Percentiles rank a stretch among this genome's conserved stretches.
These are phyloP conservation scores for Catostylus mosaicus DNA, from an alignment of 30 jellyfish, hydroid and myxozoan genomes.

Conservation along the genomic window DNA sequence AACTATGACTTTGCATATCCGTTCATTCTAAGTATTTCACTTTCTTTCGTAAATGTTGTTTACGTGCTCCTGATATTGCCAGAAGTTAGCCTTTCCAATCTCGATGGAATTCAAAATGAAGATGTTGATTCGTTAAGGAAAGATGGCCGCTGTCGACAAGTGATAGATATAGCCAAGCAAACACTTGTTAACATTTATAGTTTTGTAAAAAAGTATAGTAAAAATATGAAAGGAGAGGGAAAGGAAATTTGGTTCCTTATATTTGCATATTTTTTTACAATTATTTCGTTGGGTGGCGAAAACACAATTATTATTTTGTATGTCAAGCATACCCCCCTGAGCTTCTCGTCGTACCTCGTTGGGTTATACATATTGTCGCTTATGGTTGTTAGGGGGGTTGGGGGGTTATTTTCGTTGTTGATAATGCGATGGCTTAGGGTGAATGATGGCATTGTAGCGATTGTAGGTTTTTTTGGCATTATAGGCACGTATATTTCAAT, in stretches of 20 bases:
- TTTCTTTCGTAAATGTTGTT: not conserved
- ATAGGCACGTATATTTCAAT: slow-evolving; percentile 7
- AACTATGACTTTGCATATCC: slow-evolving; percentile 9
- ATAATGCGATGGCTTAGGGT: not conserved
- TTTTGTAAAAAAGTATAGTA: not conserved
- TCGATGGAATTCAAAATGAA: not conserved
- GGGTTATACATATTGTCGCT: slow-evolving; percentile 5
- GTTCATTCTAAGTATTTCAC: not conserved
- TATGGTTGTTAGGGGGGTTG: slow-evolving; percentile 23
- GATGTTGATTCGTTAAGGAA: not conserved
- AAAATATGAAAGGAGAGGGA: not conserved
- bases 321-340: slow-evolving; percentile 20
- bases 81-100: not conserved
- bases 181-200: not conserved
- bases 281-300: not conserved
- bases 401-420: slow-evolving; percentile 14
- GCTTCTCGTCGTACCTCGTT: not conserved
- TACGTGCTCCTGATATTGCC: not conserved
- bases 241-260: slow-evolving; percentile 7
- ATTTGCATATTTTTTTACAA: not conserved
- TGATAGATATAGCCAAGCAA: not conserved
- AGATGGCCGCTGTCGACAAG: not conserved
- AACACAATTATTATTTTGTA: not conserved
- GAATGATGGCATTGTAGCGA: not conserved
- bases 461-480: slow-evolving; percentile 6